Base-by-base conservation (phyloP, 2,888 invertebrate species). In the Netelia melanura region DNA sequence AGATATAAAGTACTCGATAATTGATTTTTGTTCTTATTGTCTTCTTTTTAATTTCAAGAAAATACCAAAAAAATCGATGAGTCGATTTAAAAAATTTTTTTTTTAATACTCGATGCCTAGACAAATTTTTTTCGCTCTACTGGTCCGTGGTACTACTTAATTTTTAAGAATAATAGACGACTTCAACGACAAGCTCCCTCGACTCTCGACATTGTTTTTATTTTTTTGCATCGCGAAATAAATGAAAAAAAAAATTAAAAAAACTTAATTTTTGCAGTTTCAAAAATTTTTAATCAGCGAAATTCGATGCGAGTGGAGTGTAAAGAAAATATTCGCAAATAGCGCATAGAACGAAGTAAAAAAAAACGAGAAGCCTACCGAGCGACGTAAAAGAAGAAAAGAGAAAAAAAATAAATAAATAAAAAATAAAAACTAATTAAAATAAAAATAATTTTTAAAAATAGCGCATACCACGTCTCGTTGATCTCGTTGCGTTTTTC, bases 401-500 rank as follows among this genome's bases (percentile, higher is more conserved):
- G 17, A 17, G 17, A 17, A 17, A 17, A 17, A 17, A 17, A 17
- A n/a, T n/a, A n/a, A 17, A 17, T 17, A 17, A 17, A 17, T 17
- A 17, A 17, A 17, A 17, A 17, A 68, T 81, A 54, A 56, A 62
- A 54, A n/a, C 44, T 64, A 43, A 68, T 81, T 43, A 56, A 62
- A 54, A n/a, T 62, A 38, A 58, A 21, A 67, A 23, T 68, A 21
- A 54, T 17, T 67, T 54, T 68, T n/a, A 77, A 44, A 58, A 65
- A 52, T 70, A 65, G 54, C 48, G 23, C n/a, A 58, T 82, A 82
- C 65, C 58, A 30, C 82, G 70, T 65, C 56, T 61, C 71, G 77
- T 82, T 23, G 65, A 72, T 61, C 75, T 17, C 52, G 80, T 65
- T 62, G 68, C 25, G 62, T 70, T 84, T 64, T 76, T 74, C 70